Evolutionary conservation across 2,888 invertebrate species (phyloP), one percentile per base, ranked within the genome.

Genomic region (Trichogramma evanescens): DNA sequence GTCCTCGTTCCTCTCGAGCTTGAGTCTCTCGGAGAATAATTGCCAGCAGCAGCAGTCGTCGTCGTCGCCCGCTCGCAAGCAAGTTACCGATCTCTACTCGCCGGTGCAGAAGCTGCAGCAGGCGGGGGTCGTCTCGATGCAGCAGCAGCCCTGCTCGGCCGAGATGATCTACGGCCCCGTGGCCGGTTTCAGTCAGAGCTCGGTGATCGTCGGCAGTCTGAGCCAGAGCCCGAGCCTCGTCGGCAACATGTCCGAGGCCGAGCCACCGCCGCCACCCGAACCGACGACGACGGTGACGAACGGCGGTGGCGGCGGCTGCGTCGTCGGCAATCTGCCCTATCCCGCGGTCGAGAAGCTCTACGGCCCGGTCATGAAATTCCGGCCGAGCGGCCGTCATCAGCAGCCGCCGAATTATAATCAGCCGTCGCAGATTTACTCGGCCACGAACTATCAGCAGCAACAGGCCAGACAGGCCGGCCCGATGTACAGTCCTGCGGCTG

Each of bases 351-450:
- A 65, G 13, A 66, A 67, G 1, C 65, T 77, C n/a, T 78, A 77
- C 63, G 77, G 76, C 0, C 77, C 77, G n/a, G 77, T 78, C 9
- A 61, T 77, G 50, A 78, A 77, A 60, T 77, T 78, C 61, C 75
- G 74, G 66, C 4, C 60, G 66, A 6, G 58, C 58, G 49, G 68
- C 68, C 1, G 67, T 74, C 5, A 66, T 63, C 49, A 66, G 65
- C 52, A 56, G 69, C 62, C 70, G 9, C 74, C 72, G 51, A 75
- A 71, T 59, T 73, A 74, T 61, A 71, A 70, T 56, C 74, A 74
- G 60, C 66, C 68, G 51, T 75, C 75, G 41, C 74, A 74, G 59
- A 73, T 75, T 42, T 76, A 75, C 51, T 76, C 77, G 26, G 76
- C 76, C 66, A 66, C 74, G 9, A 57, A 65, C 38, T 74, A 72